phyloP scores from a whole-genome alignment of 2,888 invertebrate species.

The Lasius fuliginosus region DNA sequence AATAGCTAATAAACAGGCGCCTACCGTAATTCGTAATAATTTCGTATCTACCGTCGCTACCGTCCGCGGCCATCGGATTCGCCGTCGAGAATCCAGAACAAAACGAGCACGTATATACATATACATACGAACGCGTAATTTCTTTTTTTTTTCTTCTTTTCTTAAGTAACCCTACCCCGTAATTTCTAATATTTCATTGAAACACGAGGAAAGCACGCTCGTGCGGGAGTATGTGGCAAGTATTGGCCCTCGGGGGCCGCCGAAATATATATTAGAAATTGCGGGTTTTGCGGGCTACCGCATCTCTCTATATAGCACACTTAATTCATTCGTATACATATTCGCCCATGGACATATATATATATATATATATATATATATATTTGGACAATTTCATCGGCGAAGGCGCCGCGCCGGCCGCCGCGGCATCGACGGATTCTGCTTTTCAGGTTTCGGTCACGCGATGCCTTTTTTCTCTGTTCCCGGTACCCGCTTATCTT shows the following conservation, averaged over 20 bases:
- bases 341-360: not conserved
- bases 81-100: constrained; percentile 20
- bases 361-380: not conserved
- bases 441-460: constrained; percentile 85
- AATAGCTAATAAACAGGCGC: constrained; percentile 28
- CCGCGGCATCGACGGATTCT: constrained; percentile 78
- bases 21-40: constrained; percentile 40
- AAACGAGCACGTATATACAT: constrained; percentile 19
- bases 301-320: not conserved
- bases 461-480: constrained; percentile 86
- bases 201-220: constrained; percentile 22
- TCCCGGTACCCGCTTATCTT: constrained; percentile 86
- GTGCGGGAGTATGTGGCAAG: not conserved
- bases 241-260: not conserved
- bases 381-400: constrained; percentile 45
- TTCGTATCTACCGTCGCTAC: constrained; percentile 45
- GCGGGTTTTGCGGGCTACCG: constrained; percentile 29
- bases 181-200: constrained; percentile 51
- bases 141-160: not conserved
- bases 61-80: constrained; percentile 35
- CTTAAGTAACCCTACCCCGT: constrained; percentile 29
- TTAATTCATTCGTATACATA: constrained; percentile 34
- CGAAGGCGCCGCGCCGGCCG: constrained; percentile 23
- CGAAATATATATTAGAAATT: constrained; percentile 48
- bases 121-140: not conserved